These are phyloP conservation scores for Melieria picta DNA, from an alignment of 2,888 invertebrate genomes.

Conservation along the genomic window DNA sequence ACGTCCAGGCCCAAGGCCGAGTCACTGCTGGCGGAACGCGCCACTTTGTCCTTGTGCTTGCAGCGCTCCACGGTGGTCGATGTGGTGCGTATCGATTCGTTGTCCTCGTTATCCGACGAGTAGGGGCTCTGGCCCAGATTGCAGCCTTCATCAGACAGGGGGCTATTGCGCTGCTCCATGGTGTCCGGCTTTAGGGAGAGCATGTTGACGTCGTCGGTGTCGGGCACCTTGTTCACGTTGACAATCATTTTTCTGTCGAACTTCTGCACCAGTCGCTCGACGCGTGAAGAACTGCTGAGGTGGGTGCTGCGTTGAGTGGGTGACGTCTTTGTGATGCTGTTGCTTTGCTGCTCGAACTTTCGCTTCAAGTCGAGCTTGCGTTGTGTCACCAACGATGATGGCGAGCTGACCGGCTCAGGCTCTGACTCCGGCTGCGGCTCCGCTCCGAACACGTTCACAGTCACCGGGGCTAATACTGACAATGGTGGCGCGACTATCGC, in stretches of 20 bases:
- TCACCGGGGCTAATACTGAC: slow-evolving; percentile 9
- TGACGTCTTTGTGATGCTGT: background rate
- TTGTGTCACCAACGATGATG: slow-evolving; percentile 41
- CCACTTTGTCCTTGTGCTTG: slow-evolving; percentile 58
- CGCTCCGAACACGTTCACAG: background rate
- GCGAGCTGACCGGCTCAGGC: background rate
- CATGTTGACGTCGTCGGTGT: slow-evolving; percentile 32
- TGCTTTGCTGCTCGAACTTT: slow-evolving; percentile 29
- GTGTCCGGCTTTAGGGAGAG: slow-evolving; percentile 38
- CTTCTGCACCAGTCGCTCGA: slow-evolving; percentile 51
- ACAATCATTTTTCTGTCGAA: slow-evolving; percentile 52
- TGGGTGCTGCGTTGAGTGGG: background rate
- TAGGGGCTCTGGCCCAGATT: slow-evolving; percentile 60
- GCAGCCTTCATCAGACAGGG: slow-evolving; percentile 63
- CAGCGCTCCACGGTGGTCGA: slow-evolving; percentile 40
- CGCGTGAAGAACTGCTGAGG: slow-evolving; percentile 38
- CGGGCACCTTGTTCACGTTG: slow-evolving; percentile 37
- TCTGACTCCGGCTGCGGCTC: background rate
- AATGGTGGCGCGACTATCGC: slow-evolving; percentile 22
- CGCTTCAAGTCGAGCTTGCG: slow-evolving; percentile 43
- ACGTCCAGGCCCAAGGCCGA: slow-evolving; percentile 64
- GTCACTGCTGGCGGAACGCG: slow-evolving; percentile 64
- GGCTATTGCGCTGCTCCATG: slow-evolving; percentile 50
- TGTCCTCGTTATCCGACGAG: slow-evolving; percentile 57
- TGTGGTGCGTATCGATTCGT: slow-evolving; percentile 42